Evolutionary conservation across 1,140 invertebrate species (phyloP), one percentile per base, ranked within the genome.

Genomic region (Diploscapter pachys): DNA sequence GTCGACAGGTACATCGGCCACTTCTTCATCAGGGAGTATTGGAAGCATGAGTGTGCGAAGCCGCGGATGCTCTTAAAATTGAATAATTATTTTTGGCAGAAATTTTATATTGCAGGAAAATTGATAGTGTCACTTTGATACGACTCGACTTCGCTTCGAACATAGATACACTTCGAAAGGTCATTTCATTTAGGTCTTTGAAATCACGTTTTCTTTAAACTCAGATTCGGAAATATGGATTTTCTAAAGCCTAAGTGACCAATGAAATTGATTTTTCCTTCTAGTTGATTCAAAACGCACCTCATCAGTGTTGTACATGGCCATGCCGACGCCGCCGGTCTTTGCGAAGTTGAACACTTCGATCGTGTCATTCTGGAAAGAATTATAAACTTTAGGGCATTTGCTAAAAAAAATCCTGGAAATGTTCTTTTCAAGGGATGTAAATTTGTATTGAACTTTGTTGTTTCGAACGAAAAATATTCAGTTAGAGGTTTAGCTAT

Each of bases 271-370:
- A 31, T 31, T 31, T 31, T 31, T 31, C 31, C 31, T 31, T 31
- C 31, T 31, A 31, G 31, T 31, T 31, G 31, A 31, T 31, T 31
- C 31, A 31, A 31, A 31, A 31, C 31, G 31, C 31, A 83, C 88
- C 70, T 92, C 92, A 86, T 98, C 95, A 9, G 94, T 97, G 85
- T 99, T 99, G 87, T 93, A 99, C 92, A 98, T 98, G 63, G 91
- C 94, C 75, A 98, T 88, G 8, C 93, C 93, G 52, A 98, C 91
- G 72, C 93, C 93, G 50, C 78, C 82, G 54, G 92, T 87, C 48
- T 93, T 92, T 82, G 92, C 91, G 86, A 93, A 98, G 56, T 90
- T 88, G 85, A 90, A 94, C 51, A 93, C 88, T 9, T 83, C 79
- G 89, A 89, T 81, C 92, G 67, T 73, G 51, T 79, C 70, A n/a